phyloP scores from a whole-genome alignment of 2,888 invertebrate genomes.

The Diplazon laetatorius region DNA sequence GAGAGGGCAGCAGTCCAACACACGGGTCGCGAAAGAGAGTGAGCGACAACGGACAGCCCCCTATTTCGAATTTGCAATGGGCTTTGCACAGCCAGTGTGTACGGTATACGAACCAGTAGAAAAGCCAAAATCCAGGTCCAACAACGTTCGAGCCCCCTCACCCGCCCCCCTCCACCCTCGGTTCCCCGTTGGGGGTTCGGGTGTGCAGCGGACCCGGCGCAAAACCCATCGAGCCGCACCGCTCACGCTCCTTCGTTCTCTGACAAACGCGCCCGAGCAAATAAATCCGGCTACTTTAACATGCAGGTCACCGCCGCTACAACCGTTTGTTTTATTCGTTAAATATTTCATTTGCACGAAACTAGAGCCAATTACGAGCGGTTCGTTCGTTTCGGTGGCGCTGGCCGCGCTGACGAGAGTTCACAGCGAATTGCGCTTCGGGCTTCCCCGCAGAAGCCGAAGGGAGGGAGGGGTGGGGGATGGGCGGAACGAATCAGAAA shows the following conservation, averaged over 20 bases:
- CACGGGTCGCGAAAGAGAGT: background rate
- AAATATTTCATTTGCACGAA: conserved; percentile 81
- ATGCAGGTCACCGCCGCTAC: conserved; percentile 81
- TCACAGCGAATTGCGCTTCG: background rate
- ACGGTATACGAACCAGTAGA: background rate
- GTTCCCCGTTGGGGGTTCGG: conserved; percentile 43
- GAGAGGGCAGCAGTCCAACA: background rate
- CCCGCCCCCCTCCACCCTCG: conserved; percentile 57
- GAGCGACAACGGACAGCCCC: conserved; percentile 20
- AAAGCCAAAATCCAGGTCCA: conserved; percentile 50
- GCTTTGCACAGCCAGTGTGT: conserved; percentile 7
- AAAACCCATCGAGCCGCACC: conserved; percentile 64
- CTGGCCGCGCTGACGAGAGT: conserved; percentile 4
- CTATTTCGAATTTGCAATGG: conserved; percentile 12
- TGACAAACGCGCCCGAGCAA: conserved; percentile 75
- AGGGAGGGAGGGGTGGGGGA: no score
- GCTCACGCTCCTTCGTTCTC: conserved; percentile 63
- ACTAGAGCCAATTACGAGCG: conserved; percentile 79
- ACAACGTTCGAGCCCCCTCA: conserved; percentile 58
- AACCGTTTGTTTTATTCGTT: conserved; percentile 82
- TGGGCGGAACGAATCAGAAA: conserved; percentile 18
- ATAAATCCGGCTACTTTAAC: conserved; percentile 81
- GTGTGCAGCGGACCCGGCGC: conserved; percentile 51
- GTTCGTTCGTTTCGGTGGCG: conserved; percentile 33
- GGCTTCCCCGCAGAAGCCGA: background rate